phyloP scores from a whole-genome alignment of 2,797 vertebrate species.

The Stomatorhinus walkeri region DNA sequence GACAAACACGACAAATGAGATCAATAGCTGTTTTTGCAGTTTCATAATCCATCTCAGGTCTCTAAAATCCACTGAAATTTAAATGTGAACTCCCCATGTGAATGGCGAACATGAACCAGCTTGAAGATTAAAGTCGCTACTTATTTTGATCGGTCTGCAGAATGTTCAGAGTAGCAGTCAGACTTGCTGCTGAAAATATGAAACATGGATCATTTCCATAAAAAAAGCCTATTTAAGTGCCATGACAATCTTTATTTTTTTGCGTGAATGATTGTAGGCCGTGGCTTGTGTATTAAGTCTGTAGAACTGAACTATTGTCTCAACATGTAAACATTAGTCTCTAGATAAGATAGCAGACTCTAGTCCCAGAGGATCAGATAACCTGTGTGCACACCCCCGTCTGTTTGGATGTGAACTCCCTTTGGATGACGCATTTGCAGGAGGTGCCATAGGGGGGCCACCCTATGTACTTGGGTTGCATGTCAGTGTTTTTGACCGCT shows the following conservation, averaged over 20 bases:
- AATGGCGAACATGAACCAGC: not conserved
- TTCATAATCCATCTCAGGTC: not conserved
- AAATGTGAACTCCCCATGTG: not conserved
- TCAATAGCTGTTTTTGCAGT: not conserved
- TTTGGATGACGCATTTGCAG: not conserved
- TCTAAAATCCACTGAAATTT: not conserved
- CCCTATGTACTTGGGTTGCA: not conserved
- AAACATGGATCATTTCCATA: not conserved
- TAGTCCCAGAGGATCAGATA: not conserved
- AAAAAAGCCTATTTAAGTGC: not conserved
- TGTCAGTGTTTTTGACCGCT: not conserved
- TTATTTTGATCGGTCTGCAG: not conserved
- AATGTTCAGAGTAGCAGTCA: not conserved
- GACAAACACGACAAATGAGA: not conserved
- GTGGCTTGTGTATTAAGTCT: not conserved
- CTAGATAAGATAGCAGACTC: not conserved
- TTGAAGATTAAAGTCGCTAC: not conserved
- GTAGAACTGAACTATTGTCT: not conserved
- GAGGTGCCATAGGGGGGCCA: not conserved
- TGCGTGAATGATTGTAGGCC: not conserved
- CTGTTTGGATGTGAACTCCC: not conserved
- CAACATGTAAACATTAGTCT: slow-evolving; percentile 5
- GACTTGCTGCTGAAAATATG: not conserved
- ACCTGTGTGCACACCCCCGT: not conserved
- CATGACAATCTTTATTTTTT: not conserved